Conservation (phyloP, 2,888 invertebrate genomes). For the Troides aeacus region DNA sequence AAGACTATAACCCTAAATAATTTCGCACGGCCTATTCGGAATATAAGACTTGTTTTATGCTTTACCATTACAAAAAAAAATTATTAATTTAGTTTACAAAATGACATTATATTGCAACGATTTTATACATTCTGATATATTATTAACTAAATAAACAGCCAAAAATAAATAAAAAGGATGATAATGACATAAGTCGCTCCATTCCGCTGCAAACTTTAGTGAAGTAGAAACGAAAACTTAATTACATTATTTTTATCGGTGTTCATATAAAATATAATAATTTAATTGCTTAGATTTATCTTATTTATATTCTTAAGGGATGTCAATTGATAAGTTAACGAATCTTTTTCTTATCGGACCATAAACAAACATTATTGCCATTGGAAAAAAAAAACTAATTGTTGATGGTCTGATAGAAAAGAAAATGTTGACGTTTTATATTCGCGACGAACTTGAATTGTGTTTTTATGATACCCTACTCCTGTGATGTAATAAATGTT, state of each 20-base stretch:
- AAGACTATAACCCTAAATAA: background rate
- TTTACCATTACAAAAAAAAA: background rate
- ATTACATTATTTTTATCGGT: constrained; percentile 38
- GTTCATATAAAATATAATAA: constrained; percentile 42
- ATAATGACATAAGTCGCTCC: no score
- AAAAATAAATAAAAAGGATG: background rate
- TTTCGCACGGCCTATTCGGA: constrained; percentile 15
- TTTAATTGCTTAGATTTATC: constrained; percentile 55
- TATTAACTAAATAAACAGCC: background rate
- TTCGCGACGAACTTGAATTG: constrained; percentile 60
- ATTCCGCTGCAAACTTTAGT: background rate
- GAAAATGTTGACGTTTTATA: constrained; percentile 47
- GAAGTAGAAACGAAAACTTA: constrained; percentile 2
- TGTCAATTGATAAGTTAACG: constrained; percentile 68
- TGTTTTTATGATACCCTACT: constrained; percentile 78
- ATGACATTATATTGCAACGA: background rate
- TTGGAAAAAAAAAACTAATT: constrained; percentile 27
- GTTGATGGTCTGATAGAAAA: constrained; percentile 44
- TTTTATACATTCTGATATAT: background rate
- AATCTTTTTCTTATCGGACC: constrained; percentile 38
- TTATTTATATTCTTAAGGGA: constrained; percentile 66
- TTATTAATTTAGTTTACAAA: background rate
- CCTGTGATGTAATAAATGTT: constrained; percentile 81
- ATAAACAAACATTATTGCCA: constrained; percentile 36
- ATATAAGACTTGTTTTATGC: background rate